Percentiles rank a stretch among this genome's conserved stretches.
phyloP scores from a whole-genome alignment of 2,888 invertebrate species.

The Melinaea menophilus region DNA sequence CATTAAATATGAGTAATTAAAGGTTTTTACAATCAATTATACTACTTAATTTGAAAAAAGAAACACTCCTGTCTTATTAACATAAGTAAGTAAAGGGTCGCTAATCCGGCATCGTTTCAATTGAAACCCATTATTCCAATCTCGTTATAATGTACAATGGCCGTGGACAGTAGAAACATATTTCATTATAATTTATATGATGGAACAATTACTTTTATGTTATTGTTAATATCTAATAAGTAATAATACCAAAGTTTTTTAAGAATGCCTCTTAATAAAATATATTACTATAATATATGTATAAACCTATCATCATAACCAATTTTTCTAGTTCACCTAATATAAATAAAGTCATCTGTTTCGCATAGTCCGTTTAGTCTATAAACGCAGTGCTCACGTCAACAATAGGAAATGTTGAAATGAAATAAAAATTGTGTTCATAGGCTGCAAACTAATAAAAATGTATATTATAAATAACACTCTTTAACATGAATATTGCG shows the following conservation, averaged over 20 bases:
- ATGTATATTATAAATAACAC: slow-evolving; percentile 31
- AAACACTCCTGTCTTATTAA: not conserved
- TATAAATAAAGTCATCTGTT: slow-evolving; percentile 24
- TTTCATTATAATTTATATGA: not conserved
- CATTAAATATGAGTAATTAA: not conserved
- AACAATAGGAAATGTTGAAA: too few relatives aligned
- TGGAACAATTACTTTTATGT: not conserved
- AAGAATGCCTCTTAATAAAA: too few relatives aligned
- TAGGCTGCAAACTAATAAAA: slow-evolving; percentile 34
- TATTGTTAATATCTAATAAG: too few relatives aligned
- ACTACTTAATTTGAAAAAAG: not conserved
- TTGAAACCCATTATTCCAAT: not conserved
- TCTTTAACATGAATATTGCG: slow-evolving; percentile 20
- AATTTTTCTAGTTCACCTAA: too few relatives aligned
- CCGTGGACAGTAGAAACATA: not conserved
- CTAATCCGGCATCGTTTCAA: slow-evolving; percentile 52
- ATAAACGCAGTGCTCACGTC: slow-evolving; percentile 40
- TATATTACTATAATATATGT: too few relatives aligned
- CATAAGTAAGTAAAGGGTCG: slow-evolving; percentile 32
- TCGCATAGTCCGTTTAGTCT: slow-evolving; percentile 48
- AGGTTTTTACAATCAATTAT: not conserved
- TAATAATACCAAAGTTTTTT: too few relatives aligned
- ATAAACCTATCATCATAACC: too few relatives aligned
- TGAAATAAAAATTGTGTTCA: slow-evolving; percentile 29
- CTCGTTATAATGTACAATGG: not conserved